Percentiles rank a stretch among this genome's conserved stretches.
Conservation (phyloP, 1,140 invertebrate genomes). For the Oedothorax gibbosus region DNA sequence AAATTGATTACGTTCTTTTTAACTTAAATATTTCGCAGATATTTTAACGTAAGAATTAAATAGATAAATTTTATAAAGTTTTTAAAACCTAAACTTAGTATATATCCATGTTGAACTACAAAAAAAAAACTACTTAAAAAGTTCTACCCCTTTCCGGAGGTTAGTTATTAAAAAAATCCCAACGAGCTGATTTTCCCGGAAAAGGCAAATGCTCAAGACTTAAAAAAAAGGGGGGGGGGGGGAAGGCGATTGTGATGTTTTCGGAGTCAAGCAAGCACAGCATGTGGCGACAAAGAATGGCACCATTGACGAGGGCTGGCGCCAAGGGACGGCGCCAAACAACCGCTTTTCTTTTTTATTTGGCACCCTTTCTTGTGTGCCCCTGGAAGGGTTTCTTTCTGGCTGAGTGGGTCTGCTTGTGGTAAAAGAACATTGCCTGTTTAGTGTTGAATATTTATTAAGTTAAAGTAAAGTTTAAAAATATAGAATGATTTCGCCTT, state of each 20-base stretch:
- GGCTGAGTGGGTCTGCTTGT: neutral
- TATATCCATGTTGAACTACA: too few relatives aligned
- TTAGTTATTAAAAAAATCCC: neutral
- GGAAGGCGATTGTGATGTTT: constrained; percentile 1
- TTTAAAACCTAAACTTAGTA: too few relatives aligned
- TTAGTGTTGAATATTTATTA: too few relatives aligned
- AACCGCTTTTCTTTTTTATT: constrained; percentile 11
- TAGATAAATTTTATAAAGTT: too few relatives aligned
- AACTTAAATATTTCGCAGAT: too few relatives aligned
- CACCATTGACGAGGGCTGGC: constrained; percentile 25
- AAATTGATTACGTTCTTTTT: too few relatives aligned
- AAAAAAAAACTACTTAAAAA: too few relatives aligned
- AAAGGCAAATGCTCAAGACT: constrained; percentile 8
- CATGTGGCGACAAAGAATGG: constrained; percentile 18
- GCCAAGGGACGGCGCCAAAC: constrained; percentile 43
- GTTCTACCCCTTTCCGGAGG: too few relatives aligned
- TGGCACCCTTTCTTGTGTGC: neutral
- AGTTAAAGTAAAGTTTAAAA: too few relatives aligned
- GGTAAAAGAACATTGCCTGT: too few relatives aligned
- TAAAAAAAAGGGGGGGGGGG: neutral
- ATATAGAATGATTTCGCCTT: too few relatives aligned
- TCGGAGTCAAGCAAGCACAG: neutral
- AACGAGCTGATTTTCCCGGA: neutral
- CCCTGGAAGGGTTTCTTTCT: neutral
- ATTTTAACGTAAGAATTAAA: too few relatives aligned